Evolutionary conservation across 2,113 vertebrate species (phyloP), one percentile per base, ranked within the genome.

Genomic region (Connochaetes taurinus): DNA sequence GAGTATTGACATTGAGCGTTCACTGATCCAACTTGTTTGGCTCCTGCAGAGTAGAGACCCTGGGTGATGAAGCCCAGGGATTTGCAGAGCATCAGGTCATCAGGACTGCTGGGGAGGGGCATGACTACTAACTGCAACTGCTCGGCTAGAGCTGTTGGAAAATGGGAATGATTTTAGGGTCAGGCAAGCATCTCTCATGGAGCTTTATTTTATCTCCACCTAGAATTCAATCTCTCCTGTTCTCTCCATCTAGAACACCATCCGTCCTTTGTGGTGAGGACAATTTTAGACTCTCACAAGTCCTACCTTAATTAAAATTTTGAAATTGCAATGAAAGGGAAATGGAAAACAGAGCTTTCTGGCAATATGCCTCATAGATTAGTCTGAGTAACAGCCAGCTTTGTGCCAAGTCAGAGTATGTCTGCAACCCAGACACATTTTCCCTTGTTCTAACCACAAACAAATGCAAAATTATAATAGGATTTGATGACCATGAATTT

Each of bases 161-260:
- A 4, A 29, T 0, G 4, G 15, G 17, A 40, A 23, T 23, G 55
- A 33, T 36, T 17, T 6, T 0, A 27, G 33, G 52, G 36, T n/a
- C 67, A 58, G 40, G 64, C 50, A 53, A 36, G 67, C 90, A 8
- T 47, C 29, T 45, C 50, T 10, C 40, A 29, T 0, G 7, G 9
- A 17, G 9, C 67, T 62, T 50, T 47, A 52, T 21, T 16, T 15
- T 3, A 29, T 33, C 29, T 43, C 57, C 31, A 60, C 19, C 64
- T 7, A 29, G 40, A 94, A 85, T 33, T 31, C 57, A 29, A 2
- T 12, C 21, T n/a, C 94, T 47, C 53, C 62, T 8, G 11, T 33
- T 25, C 15, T 31, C 15, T 96, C 78, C 52, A 23, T 88, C 55
- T 25, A 60, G 40, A 45, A 45, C 55, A 43, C 31, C 78, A 47